A percentile compares a stretch with the other conserved stretches of the same genome.
Evolutionary conservation across 2,888 invertebrate species (phyloP).

Genomic region (Leptopilina drosophilae): DNA sequence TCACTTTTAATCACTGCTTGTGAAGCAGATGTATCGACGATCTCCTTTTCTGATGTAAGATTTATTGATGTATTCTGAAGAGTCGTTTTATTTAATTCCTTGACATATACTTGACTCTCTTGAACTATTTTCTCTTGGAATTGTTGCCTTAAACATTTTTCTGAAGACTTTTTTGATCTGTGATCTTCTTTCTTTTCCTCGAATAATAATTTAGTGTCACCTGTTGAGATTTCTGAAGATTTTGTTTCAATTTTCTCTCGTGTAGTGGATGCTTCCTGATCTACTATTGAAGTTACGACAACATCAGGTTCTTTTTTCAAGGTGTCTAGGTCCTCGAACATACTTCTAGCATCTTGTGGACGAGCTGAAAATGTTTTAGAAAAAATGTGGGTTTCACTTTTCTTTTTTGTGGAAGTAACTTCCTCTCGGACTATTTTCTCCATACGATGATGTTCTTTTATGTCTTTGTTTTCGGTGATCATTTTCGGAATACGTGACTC

Average conservation of each 20-base stretch:
- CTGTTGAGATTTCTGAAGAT: constrained; percentile 67
- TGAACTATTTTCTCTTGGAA: constrained; percentile 65
- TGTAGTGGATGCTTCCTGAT: constrained; percentile 64
- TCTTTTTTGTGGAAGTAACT: constrained; percentile 62
- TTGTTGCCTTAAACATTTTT: constrained; percentile 64
- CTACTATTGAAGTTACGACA: constrained; percentile 66
- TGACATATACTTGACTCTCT: constrained; percentile 61
- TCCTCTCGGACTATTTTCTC: constrained; percentile 67
- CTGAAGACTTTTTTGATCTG: constrained; percentile 64
- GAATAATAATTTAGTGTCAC: constrained; percentile 64
- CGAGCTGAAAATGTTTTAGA: constrained; percentile 63
- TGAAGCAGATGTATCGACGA: constrained; percentile 67
- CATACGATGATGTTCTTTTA: constrained; percentile 52
- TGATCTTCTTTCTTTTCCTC: constrained; percentile 68
- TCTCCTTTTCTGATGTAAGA: constrained; percentile 63
- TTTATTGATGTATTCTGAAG: constrained; percentile 66
- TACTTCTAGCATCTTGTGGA: constrained; percentile 62
- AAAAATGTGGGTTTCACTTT: constrained; percentile 63
- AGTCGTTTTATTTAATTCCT: constrained; percentile 62
- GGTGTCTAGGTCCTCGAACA: constrained; percentile 60
- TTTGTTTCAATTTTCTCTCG: constrained; percentile 67
- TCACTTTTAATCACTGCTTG: constrained; percentile 60
- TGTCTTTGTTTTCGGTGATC: constrained; percentile 57
- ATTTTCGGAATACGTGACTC: constrained; percentile 70
- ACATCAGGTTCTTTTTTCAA: constrained; percentile 50